Base-by-base conservation (phyloP, 2,113 vertebrate genomes). In the Cebidichthys violaceus region DNA sequence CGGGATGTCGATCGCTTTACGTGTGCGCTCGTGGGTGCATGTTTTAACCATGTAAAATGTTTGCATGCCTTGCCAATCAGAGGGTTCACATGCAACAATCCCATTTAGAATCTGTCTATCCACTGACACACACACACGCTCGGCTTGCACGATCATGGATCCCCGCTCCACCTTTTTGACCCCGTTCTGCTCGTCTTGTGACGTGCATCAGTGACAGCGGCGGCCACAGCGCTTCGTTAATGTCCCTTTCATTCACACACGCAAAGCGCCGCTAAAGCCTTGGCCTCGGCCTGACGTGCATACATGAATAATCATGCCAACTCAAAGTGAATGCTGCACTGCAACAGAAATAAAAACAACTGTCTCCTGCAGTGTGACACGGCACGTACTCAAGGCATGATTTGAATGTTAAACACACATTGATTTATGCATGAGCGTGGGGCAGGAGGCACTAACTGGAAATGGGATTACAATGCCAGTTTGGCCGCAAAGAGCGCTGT, bases 321-420 rank as follows among this genome's bases (percentile, higher is more conserved):
- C 86, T 88, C 79, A 75, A 86, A 89, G 83, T 15, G 75, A 92
- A 92, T 37, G 60, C 81, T 66, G 82, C 64, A 39, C 69, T 27
- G 81, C 79, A 75, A 77, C 64, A 79, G 87, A 79, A 89, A 86
- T 88, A 93, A 93, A 93, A 90, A 92, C 85, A 91, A 93, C 87
- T 81, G 87, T 84, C 89, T 92, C 73, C 86, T 70, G 20, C 69
- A 73, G 75, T 84, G 86, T 57, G 81, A 79, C 86, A 79, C 39
- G 35, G 77, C 87, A 75, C 54, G 70, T 80, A 85, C 68, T 82
- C 57, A 57, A 85, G 61, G 55, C 90, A 90, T 88, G 89, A 87
- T 90, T 80, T 85, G 89, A 93, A 94, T 94, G 90, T 91, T 94
- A 93, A 94, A 89, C 84, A 84, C 89, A 78, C 68, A 84, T 82